Conservation (phyloP, 53 echinoderm and acorn worm genomes). For the Arbacia lixula region DNA sequence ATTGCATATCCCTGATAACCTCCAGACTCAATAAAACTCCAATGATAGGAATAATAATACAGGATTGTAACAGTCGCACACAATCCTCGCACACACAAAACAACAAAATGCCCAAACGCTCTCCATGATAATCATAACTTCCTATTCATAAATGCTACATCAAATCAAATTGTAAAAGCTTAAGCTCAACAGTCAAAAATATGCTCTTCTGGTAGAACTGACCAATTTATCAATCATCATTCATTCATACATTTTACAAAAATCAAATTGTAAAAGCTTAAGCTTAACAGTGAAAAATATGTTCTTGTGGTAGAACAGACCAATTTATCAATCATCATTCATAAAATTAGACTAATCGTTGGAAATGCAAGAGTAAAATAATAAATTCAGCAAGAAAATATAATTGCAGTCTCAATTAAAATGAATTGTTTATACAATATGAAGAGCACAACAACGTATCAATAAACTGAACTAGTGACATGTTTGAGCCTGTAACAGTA, state of each 20-base stretch:
- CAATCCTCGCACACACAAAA: slow-evolving; percentile 17
- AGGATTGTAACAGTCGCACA: no score
- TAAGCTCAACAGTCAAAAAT: no score
- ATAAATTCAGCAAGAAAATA: slow-evolving; percentile 25
- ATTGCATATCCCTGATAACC: no score
- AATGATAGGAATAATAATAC: no score
- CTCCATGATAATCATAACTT: not conserved
- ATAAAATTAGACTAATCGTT: slow-evolving; percentile 5
- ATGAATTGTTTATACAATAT: slow-evolving; percentile 9
- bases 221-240: not conserved
- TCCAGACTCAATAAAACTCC: no score
- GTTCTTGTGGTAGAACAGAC: no score
- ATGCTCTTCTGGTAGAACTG: no score
- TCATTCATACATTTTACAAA: not conserved
- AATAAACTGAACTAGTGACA: not conserved
- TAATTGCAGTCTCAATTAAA: not conserved
- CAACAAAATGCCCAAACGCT: slow-evolving; percentile 20
- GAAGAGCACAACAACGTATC: not conserved
- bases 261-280: not conserved
- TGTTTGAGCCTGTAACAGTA: not conserved
- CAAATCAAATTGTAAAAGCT: slow-evolving; percentile 13
- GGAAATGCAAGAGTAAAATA: slow-evolving; percentile 19
- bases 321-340: not conserved
- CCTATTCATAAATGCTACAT: not conserved
- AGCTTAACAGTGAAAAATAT: no score